Conservation (phyloP, 23 tunicate genomes). For the Ciona savignyi region DNA sequence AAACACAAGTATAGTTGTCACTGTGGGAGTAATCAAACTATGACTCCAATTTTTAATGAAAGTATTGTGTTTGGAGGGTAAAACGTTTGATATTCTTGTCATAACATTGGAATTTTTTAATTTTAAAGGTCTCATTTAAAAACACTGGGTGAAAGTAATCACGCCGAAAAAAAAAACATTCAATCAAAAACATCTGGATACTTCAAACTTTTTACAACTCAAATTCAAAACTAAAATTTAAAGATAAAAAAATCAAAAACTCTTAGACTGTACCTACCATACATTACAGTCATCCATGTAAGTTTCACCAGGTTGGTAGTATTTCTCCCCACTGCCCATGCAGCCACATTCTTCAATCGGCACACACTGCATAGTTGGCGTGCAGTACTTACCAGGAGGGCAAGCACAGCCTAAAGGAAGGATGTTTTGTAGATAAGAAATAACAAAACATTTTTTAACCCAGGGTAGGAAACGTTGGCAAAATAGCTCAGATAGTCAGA, state of each 20-base stretch:
- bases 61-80: too few relatives aligned
- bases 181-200: background rate
- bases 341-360: conserved; percentile 45
- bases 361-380: conserved; percentile 25
- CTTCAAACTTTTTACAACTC: background rate
- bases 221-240: background rate
- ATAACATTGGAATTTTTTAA: too few relatives aligned
- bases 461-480: too few relatives aligned
- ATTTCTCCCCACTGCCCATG: conserved; percentile 19
- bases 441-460: too few relatives aligned
- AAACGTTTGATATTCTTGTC: too few relatives aligned
- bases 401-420: conserved; percentile 49
- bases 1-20: too few relatives aligned
- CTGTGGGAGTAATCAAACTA: too few relatives aligned
- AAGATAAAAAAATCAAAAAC: background rate
- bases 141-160: too few relatives aligned
- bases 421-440: background rate
- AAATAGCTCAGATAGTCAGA: too few relatives aligned
- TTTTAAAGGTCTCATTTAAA: too few relatives aligned
- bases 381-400: conserved; percentile 27
- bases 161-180: background rate
- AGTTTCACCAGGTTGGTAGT: conserved; percentile 28
- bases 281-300: conserved; percentile 48
- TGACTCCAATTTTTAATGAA: too few relatives aligned
- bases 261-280: conserved; percentile 6